These are phyloP conservation scores for Balearica regulorum DNA, from an alignment of 2,797 vertebrate species.

Conservation along the genomic window DNA sequence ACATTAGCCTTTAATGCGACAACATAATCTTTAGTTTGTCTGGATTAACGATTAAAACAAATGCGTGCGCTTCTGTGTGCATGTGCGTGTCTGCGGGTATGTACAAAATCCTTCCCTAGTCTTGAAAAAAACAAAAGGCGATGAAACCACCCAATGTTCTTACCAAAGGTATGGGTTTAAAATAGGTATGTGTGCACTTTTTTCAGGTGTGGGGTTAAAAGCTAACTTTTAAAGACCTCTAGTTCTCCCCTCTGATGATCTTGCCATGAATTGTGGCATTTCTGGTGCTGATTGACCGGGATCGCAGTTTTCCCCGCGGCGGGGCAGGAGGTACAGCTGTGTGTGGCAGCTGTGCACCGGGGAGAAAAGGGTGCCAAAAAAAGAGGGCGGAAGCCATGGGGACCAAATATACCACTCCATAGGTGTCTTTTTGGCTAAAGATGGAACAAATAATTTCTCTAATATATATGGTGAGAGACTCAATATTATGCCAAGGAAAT, in stretches of 20 bases:
- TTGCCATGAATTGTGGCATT: accelerated
- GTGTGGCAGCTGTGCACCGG: accelerated
- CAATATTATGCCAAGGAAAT: neutral
- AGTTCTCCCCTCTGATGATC: neutral
- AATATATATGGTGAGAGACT: neutral
- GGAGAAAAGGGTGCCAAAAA: neutral
- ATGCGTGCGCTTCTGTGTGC: neutral
- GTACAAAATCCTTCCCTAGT: neutral
- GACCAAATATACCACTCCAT: neutral
- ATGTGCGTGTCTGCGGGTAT: neutral
- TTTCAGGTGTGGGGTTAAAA: neutral
- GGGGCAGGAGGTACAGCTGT: neutral
- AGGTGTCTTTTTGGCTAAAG: neutral
- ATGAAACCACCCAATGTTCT: neutral
- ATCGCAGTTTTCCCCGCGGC: accelerated
- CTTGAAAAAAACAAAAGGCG: neutral
- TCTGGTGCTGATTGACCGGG: neutral
- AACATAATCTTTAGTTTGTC: constrained; percentile 41
- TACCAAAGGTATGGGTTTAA: neutral
- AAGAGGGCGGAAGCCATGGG: neutral
- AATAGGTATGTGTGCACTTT: neutral
- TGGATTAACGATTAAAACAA: constrained; percentile 43
- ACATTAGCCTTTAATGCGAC: neutral
- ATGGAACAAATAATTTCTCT: neutral
- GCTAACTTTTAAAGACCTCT: neutral